Conservation (phyloP, 2,113 vertebrate species). For the Microtus ochrogaster region DNA sequence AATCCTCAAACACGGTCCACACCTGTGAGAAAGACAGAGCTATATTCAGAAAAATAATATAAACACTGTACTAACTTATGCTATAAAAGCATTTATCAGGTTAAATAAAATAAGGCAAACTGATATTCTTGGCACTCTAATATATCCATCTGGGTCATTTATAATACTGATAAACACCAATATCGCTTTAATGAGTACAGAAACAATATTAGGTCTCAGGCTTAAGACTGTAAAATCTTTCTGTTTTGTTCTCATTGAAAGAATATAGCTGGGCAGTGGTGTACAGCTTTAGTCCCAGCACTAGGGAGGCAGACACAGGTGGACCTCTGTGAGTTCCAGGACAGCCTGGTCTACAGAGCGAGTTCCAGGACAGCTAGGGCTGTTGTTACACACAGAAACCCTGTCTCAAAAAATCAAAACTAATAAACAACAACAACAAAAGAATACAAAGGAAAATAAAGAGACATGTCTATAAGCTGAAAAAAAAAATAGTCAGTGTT, state of each 20-base stretch:
- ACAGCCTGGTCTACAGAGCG: too few relatives aligned
- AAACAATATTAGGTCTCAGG: neutral
- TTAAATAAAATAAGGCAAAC: constrained; percentile 22
- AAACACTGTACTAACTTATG: neutral
- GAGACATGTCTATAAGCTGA: neutral
- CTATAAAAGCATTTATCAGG: neutral
- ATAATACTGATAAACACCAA: constrained; percentile 22
- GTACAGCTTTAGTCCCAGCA: too few relatives aligned
- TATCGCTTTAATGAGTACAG: neutral
- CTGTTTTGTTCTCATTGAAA: neutral
- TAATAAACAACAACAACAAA: too few relatives aligned
- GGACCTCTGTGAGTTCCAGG: too few relatives aligned
- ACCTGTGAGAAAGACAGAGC: constrained; percentile 84
- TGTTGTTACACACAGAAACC: too few relatives aligned
- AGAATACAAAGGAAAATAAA: neutral
- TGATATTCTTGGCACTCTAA: neutral
- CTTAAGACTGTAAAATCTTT: neutral
- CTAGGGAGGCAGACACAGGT: too few relatives aligned
- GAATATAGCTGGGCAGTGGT: neutral
- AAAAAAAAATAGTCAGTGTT: constrained; percentile 56
- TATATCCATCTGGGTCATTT: neutral
- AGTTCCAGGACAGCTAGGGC: too few relatives aligned
- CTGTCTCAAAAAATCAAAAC: too few relatives aligned
- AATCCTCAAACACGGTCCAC: constrained; percentile 95
- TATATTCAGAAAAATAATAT: neutral